Percentiles rank a stretch among this genome's conserved stretches.
Conservation (phyloP, 2,888 invertebrate genomes). For the Lordiphosa andalusiaca region DNA sequence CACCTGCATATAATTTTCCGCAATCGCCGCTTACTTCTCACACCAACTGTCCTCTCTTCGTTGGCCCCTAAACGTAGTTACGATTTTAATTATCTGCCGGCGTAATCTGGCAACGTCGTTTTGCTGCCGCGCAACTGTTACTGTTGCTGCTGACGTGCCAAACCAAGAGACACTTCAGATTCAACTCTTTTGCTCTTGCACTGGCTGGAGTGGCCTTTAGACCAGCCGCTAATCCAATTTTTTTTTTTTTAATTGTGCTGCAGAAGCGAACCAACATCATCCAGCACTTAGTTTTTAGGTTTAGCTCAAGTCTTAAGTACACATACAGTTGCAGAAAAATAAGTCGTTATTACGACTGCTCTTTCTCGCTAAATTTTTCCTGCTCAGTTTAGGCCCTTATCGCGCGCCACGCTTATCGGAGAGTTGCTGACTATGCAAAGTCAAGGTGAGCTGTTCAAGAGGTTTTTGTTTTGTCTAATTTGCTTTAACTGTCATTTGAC, state of each 20-base stretch:
- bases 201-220: slow-evolving; percentile 15
- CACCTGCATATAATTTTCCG: too few relatives aligned
- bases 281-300: slow-evolving; percentile 60
- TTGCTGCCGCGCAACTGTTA: slow-evolving; percentile 20
- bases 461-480: slow-evolving; percentile 31
- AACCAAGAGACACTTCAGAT: slow-evolving; percentile 57
- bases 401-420: slow-evolving; percentile 55
- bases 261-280: slow-evolving; percentile 28
- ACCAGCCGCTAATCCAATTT: slow-evolving; percentile 66
- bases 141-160: slow-evolving; percentile 58
- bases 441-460: slow-evolving; percentile 62
- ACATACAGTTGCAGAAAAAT: slow-evolving; percentile 11
- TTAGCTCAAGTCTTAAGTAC: slow-evolving; percentile 14
- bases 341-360: slow-evolving; percentile 1
- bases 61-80: slow-evolving; percentile 55
- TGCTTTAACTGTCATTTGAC: slow-evolving; percentile 39
- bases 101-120: slow-evolving; percentile 59
- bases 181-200: slow-evolving; percentile 18
- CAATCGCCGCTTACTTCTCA: slow-evolving; percentile 23
- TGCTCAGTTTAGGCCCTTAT: slow-evolving; percentile 26
- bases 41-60: slow-evolving; percentile 39
- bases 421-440: slow-evolving; percentile 55
- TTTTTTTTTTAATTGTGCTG: slow-evolving; percentile 69
- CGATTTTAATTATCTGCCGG: slow-evolving; percentile 73
- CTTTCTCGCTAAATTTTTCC: slow-evolving; percentile 6